Conservation (phyloP, 1,140 invertebrate species). For the Nebria ingens region DNA sequence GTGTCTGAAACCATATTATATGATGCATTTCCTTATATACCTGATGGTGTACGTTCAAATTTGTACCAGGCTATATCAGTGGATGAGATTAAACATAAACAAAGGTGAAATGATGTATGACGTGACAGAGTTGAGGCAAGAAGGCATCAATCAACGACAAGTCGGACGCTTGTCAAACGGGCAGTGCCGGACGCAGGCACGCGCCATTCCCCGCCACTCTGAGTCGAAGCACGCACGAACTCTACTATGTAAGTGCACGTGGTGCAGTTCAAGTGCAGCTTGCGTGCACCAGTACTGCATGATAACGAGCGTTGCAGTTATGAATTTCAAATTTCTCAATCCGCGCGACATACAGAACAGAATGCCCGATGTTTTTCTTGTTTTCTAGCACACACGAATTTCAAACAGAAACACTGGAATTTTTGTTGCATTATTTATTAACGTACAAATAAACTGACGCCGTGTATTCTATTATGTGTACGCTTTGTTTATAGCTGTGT, state of each 20-base stretch:
- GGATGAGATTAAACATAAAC: constrained; percentile 25
- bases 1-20: no score
- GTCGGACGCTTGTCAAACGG: constrained; percentile 10
- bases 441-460: no score
- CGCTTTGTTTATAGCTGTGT: no score
- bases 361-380: not conserved
- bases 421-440: no score
- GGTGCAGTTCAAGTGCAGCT: not conserved
- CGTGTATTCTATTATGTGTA: no score
- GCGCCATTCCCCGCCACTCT: not conserved
- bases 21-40: no score
- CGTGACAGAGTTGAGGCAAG: constrained; percentile 18
- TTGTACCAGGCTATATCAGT: constrained; percentile 20
- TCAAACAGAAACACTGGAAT: no score
- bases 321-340: not conserved
- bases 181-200: not conserved
- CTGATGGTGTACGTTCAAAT: constrained; percentile 14
- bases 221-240: not conserved
- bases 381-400: no score
- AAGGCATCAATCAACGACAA: constrained; percentile 26
- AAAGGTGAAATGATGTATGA: constrained; percentile 30
- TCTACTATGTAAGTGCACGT: not conserved
- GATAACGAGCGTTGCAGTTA: not conserved
- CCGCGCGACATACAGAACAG: not conserved
- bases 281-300: not conserved